Evolutionary conservation across 2,113 vertebrate species (phyloP), one percentile per base, ranked within the genome.

Genomic region (Brienomyrus longianalis): DNA sequence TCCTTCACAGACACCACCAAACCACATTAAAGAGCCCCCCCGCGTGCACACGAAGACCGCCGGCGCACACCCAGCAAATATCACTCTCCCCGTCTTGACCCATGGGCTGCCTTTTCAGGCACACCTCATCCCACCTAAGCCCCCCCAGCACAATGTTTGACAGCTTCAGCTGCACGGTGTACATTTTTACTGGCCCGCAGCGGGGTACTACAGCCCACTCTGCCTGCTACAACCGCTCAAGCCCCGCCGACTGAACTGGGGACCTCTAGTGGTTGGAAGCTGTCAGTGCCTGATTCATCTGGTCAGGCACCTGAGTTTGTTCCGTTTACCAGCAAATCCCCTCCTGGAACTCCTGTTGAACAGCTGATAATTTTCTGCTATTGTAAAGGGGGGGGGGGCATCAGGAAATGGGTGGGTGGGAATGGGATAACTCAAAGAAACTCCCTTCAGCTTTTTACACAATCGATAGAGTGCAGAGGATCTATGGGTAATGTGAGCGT

Each of bases 1-100:
- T 92, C 92, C 92, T 94, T 92, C 91, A 19, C 84, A 85, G 89
- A 87, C 47, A 86, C 84, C 80, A 88, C 56, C 89, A 86, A 88
- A 89, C 74, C 70, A 77, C 39, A 90, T 91, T 88, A 90, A 91
- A 66, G 43, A 5, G 13, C 17, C 6, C 54, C 35, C 88, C 50
- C 9, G 1, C 17, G 3, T 11, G 27, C 4, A 56, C 86, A 17
- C n/a, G 8, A 15, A 21, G 31, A 17, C 27, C 11, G 3, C 62
- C 62, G 3, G 10, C 62, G 31, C 43, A 43, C 13, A n/a, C 23
- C 83, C 83, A 21, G 83, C 39, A 21, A 62, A 48, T 23, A 21
- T 17, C 21, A 7, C 2, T 70, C 62, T 70, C 31, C 62, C 62
- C 3, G 27, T 70, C n/a, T 11, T 70, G 3, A 45, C 39, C 35